Percentiles rank a stretch among this genome's conserved stretches.
Conservation (phyloP, 2,113 vertebrate species). For the Coptodon bakossiorum region DNA sequence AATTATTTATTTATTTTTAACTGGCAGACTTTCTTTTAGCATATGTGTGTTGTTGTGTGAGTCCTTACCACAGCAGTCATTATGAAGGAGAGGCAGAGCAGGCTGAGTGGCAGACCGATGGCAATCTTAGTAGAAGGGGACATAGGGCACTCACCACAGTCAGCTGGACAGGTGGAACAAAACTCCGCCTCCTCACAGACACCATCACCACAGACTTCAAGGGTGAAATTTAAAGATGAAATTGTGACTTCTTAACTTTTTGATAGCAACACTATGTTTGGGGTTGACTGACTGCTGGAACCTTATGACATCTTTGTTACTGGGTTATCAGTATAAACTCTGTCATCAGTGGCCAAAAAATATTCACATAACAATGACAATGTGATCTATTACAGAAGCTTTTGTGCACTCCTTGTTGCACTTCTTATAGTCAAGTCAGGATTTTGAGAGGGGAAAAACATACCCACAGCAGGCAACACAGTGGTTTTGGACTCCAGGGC, state of each 20-base stretch:
- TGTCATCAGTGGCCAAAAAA: neutral
- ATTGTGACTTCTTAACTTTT: neutral
- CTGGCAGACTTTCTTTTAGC: neutral
- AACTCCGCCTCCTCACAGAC: constrained; percentile 76
- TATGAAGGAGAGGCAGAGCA: constrained; percentile 71
- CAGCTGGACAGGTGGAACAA: constrained; percentile 76
- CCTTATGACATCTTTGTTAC: neutral
- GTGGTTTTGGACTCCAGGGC: constrained; percentile 80
- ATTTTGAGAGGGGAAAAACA: neutral
- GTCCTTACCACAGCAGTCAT: constrained; percentile 68
- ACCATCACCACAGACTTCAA: constrained; percentile 75
- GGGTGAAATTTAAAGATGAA: neutral
- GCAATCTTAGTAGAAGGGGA: constrained; percentile 54
- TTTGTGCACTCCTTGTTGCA: neutral
- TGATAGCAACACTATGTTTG: neutral
- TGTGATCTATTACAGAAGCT: neutral
- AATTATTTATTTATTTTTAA: neutral
- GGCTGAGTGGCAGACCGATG: constrained; percentile 71
- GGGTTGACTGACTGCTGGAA: neutral
- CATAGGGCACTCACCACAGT: constrained; percentile 78
- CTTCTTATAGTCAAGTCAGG: neutral
- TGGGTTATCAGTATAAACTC: neutral
- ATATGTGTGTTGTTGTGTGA: neutral
- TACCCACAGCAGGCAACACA: constrained; percentile 76
- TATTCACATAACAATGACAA: neutral